Base-by-base conservation (phyloP, 2,888 invertebrate genomes). In the Cheilosia impressa region DNA sequence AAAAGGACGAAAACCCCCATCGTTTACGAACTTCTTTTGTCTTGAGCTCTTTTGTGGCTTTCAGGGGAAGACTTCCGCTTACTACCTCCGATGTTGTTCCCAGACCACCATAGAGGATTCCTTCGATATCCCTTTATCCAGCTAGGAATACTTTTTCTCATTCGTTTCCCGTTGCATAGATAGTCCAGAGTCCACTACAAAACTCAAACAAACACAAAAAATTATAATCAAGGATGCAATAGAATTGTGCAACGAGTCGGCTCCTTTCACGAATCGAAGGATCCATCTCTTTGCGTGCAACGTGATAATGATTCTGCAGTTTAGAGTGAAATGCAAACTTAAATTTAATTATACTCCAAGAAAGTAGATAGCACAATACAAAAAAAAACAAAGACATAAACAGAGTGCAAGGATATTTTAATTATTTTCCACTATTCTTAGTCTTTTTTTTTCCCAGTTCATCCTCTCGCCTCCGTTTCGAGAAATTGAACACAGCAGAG, bases 311-410 rank as follows among this genome's bases (percentile, higher is more conserved):
- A 85, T 85, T 84, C 71, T 66, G 31, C 76, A 85, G 84, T 85
- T 85, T 80, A 85, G 84, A 80, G 84, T 76, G 84, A 85, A 85
- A 80, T 80, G 80, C 84, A 85, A 85, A 85, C 84, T 85, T 76
- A 76, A 85, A 80, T 80, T 85, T 80, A 85, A 85, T 85, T 80
- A 85, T 47, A 60, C 69, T 53, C 57, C 65, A 62, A 57, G 45
- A 66, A 77, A 72, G 60, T 58, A 19, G 55, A 60, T 34, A 47
- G 60, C 53, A 65, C 15, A n/a, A 15, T 68, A 52, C 43, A 55
- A 62, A 62, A 55, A 52, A 41, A 47, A 55, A 41, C 50, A 31
- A 41, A 57, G 34, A 53, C 43, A 73, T 66, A 71, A 75, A 79
- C 69, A 58, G 19, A 71, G 84, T 58, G 69, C 80, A 66, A 62